Percentiles rank a stretch among this genome's conserved stretches.
Evolutionary conservation across 2,113 vertebrate genomes (phyloP).

Genomic region (Prionailurus viverrinus): DNA sequence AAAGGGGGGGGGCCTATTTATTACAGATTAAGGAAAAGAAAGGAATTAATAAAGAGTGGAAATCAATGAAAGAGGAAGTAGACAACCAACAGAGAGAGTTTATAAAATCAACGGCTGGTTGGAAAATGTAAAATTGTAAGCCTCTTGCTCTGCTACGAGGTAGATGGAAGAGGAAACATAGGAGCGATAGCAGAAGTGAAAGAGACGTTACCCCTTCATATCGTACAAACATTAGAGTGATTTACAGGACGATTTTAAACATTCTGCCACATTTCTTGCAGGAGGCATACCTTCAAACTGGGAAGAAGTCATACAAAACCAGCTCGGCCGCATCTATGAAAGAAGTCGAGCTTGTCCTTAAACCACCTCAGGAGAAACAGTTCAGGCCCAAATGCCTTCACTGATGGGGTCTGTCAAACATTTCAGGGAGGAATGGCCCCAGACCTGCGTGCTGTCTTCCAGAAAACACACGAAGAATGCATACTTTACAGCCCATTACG

Average conservation of each 20-base stretch:
- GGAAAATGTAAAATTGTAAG: background rate
- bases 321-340: background rate
- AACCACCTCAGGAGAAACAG: too few relatives aligned
- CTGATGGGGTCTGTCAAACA: background rate
- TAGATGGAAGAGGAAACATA: background rate
- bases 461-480: background rate
- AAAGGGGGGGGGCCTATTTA: background rate
- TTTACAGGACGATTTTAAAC: background rate
- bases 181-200: too few relatives aligned
- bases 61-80: background rate
- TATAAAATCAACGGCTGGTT: background rate
- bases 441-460: background rate
- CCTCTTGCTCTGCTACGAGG: background rate
- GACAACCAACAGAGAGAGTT: background rate
- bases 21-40: background rate
- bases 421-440: background rate
- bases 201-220: background rate
- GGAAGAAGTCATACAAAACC: background rate
- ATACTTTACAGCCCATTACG: background rate
- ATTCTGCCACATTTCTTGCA: background rate
- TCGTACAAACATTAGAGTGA: too few relatives aligned
- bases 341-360: background rate
- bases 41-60: background rate
- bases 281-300: background rate
- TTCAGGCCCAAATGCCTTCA: background rate